phyloP scores from a whole-genome alignment of 2,888 invertebrate genomes.

The Chydorus sphaericus region DNA sequence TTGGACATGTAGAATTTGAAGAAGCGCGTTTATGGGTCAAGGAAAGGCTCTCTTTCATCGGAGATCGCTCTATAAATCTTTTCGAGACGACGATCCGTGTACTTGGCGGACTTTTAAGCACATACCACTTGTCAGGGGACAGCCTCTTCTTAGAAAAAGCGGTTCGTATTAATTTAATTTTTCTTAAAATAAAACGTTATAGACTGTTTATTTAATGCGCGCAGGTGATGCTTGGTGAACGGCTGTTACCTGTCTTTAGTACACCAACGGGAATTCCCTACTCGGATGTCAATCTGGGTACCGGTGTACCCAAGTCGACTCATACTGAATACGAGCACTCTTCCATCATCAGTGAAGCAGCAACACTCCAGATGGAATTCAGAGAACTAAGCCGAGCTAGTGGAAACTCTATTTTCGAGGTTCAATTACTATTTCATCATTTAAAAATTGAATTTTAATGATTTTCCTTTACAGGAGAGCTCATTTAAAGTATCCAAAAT shows the following conservation, averaged over 20 bases:
- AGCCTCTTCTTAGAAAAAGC: constrained; percentile 76
- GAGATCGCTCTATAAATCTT: constrained; percentile 81
- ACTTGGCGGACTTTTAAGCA: constrained; percentile 74
- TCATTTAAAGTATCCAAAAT: constrained; percentile 72
- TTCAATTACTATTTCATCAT: background rate
- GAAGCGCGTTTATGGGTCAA: constrained; percentile 83
- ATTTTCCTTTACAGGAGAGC: constrained; percentile 43
- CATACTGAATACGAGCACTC: constrained; percentile 94
- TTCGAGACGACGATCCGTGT: constrained; percentile 94
- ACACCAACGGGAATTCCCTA: constrained; percentile 81
- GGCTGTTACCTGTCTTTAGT: constrained; percentile 73
- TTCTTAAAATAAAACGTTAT: too few species aligned
- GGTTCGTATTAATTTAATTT: constrained; percentile 28
- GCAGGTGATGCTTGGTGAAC: constrained; percentile 69
- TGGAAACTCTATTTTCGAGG: constrained; percentile 70
- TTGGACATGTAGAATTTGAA: constrained; percentile 67
- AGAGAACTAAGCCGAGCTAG: constrained; percentile 72
- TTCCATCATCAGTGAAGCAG: constrained; percentile 90
- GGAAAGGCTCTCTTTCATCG: constrained; percentile 62
- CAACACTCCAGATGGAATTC: constrained; percentile 92
- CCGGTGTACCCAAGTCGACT: constrained; percentile 67
- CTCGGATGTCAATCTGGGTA: constrained; percentile 90
- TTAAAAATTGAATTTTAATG: background rate
- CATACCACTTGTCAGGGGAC: constrained; percentile 81
- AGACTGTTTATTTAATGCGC: background rate